Conservation (phyloP, 2,888 invertebrate genomes). For the Apodemia zela region DNA sequence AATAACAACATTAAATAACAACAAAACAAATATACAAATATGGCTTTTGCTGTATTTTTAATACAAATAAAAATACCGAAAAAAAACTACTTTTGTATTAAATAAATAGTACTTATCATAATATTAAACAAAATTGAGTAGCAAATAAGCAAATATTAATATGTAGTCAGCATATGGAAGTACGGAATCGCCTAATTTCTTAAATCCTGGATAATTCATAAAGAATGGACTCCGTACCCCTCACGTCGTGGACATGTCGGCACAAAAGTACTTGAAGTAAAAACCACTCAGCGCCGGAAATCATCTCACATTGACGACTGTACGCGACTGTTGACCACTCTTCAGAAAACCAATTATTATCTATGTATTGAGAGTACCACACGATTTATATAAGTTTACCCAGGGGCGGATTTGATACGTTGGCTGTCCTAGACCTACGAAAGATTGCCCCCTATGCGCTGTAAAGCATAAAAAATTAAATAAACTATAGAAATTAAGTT, state of each 20-base stretch:
- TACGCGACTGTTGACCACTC: neutral
- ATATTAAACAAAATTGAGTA: too few relatives aligned
- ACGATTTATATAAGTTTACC: neutral
- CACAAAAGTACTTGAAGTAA: conserved; percentile 25
- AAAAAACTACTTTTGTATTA: too few relatives aligned
- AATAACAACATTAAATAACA: too few relatives aligned
- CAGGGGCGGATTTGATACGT: too few relatives aligned
- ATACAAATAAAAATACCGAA: too few relatives aligned
- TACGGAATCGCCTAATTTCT: neutral
- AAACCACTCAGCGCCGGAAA: conserved; percentile 24
- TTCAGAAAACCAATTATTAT: conserved; percentile 10
- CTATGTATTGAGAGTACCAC: neutral
- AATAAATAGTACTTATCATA: too few relatives aligned
- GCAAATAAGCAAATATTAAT: neutral
- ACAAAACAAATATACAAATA: too few relatives aligned
- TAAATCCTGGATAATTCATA: neutral
- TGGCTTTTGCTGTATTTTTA: too few relatives aligned
- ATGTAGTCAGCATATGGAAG: neutral
- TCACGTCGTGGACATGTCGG: conserved; percentile 26
- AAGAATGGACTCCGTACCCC: conserved; percentile 21
- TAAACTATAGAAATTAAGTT: too few relatives aligned
- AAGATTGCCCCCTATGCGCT: too few relatives aligned
- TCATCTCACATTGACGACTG: conserved; percentile 27
- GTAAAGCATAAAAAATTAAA: too few relatives aligned
- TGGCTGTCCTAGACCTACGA: too few relatives aligned